A percentile compares a stretch with the other conserved stretches of the same genome.
These are phyloP conservation scores for Porites rus DNA, from an alignment of 92 coral and sea anemone genomes.

Conservation along the genomic window DNA sequence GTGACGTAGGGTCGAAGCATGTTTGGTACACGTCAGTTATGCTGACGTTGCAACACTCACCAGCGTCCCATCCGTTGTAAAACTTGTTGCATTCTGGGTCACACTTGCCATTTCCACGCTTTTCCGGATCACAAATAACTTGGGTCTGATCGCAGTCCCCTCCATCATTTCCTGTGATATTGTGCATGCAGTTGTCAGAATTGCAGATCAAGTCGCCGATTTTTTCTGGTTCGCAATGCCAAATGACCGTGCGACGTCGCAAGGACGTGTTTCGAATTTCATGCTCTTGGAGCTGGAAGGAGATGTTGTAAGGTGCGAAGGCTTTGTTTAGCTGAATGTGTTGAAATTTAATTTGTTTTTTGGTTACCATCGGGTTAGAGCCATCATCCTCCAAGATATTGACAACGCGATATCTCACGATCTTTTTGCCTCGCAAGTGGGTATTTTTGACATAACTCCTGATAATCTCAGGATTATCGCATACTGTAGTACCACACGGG, in stretches of 20 bases:
- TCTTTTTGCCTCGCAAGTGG: slow-evolving; percentile 69
- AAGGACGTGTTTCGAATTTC: slow-evolving; percentile 80
- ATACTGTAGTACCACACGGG: slow-evolving; percentile 94
- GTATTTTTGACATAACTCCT: slow-evolving; percentile 88
- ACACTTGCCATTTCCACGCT: slow-evolving; percentile 85
- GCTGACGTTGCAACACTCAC: slow-evolving; percentile 88
- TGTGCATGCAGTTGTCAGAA: slow-evolving; percentile 57
- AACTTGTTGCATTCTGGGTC: slow-evolving; percentile 89
- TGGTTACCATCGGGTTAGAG: slow-evolving; percentile 81
- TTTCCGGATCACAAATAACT: slow-evolving; percentile 61
- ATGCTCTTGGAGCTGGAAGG: slow-evolving; percentile 73
- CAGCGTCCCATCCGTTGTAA: slow-evolving; percentile 84
- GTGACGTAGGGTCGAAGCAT: slow-evolving; percentile 90
- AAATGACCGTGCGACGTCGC: slow-evolving; percentile 78
- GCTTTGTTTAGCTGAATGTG: slow-evolving; percentile 61
- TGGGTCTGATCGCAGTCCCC: slow-evolving; percentile 78
- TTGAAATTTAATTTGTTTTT: slow-evolving; percentile 69
- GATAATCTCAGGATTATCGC: slow-evolving; percentile 96
- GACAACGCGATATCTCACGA: slow-evolving; percentile 79
- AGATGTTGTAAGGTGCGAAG: slow-evolving; percentile 76
- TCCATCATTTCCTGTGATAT: slow-evolving; percentile 90
- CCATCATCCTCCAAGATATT: slow-evolving; percentile 92
- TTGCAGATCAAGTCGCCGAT: slow-evolving; percentile 82
- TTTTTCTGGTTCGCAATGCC: slow-evolving; percentile 75
- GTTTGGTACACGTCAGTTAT: slow-evolving; percentile 67